Evolutionary conservation across 2,797 vertebrate species (phyloP).

Genomic region (Gymnothorax reevesii): DNA sequence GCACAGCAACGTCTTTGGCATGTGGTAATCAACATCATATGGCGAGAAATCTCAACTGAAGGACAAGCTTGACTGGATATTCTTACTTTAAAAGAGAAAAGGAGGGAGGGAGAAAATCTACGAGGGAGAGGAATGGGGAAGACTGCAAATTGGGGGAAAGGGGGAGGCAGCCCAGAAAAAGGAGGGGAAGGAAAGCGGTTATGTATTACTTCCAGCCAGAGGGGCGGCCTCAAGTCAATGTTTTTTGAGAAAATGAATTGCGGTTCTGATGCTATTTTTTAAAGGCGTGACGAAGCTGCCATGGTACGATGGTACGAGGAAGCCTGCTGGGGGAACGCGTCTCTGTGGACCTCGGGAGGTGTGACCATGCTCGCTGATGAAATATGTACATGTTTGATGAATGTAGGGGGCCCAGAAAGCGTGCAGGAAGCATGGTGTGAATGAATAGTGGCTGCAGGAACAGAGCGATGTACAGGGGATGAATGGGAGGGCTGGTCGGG

Average conservation of each 20-base stretch:
- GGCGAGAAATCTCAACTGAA: background rate
- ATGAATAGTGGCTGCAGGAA: background rate
- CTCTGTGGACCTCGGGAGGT: slow-evolving; percentile 1
- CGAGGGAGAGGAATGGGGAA: background rate
- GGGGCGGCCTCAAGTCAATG: background rate
- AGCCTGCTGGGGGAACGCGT: background rate
- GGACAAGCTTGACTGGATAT: slow-evolving; percentile 17
- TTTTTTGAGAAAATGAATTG: background rate
- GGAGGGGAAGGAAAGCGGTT: background rate
- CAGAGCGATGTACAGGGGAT: background rate
- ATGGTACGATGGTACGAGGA: too few species aligned
- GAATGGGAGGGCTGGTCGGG: background rate
- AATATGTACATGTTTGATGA: background rate
- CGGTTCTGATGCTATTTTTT: background rate
- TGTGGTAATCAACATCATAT: slow-evolving; percentile 42
- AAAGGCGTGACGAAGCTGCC: background rate
- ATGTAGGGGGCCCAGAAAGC: background rate
- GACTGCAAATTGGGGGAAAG: too few species aligned
- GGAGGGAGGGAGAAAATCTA: background rate
- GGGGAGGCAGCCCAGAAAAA: background rate
- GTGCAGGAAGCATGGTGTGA: background rate
- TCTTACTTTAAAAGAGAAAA: background rate
- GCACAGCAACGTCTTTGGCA: slow-evolving; percentile 1
- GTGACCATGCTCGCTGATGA: background rate
- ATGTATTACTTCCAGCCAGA: slow-evolving; percentile 14